Conservation (phyloP, 2,797 vertebrate species). For the Euthynnus affinis region DNA sequence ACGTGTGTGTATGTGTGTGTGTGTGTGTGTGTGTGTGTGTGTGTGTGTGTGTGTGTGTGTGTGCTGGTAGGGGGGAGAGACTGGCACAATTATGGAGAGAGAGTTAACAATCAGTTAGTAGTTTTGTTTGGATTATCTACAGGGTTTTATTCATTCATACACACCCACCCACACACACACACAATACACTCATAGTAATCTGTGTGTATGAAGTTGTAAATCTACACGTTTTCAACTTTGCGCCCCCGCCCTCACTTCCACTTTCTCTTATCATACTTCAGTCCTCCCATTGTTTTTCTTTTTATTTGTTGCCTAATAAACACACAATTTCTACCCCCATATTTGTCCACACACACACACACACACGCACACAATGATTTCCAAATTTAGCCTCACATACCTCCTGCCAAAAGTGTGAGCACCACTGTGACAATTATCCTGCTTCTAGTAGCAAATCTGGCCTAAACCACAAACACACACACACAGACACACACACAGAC, state of each 20-base stretch:
- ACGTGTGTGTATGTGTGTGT: conserved; percentile 21
- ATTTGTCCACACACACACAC: conserved; percentile 25
- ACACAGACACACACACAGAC: no score
- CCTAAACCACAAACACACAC: conserved; percentile 4
- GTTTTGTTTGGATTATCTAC: conserved; percentile 27
- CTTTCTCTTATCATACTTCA: conserved; percentile 14
- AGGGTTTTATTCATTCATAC: conserved; percentile 35
- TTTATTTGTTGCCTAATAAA: conserved; percentile 33
- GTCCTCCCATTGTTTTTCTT: conserved; percentile 5
- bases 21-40: conserved; percentile 23
- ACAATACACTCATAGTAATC: conserved; percentile 10
- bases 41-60: conserved; percentile 17
- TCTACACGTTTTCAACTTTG: conserved; percentile 3
- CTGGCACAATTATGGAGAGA: conserved; percentile 37
- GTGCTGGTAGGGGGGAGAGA: not conserved
- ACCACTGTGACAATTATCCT: conserved; percentile 63
- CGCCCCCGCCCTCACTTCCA: not conserved
- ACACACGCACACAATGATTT: conserved; percentile 21
- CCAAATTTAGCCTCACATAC: conserved; percentile 61
- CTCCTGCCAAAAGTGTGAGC: conserved; percentile 71
- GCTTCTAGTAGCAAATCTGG: conserved; percentile 35
- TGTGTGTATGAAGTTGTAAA: conserved; percentile 16
- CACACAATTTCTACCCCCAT: conserved; percentile 18
- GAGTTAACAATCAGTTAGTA: conserved; percentile 35
- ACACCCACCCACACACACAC: conserved; percentile 24